Evolutionary conservation across 2,113 vertebrate species (phyloP), one percentile per base, ranked within the genome.

Genomic region (Chaetodon auriga): DNA sequence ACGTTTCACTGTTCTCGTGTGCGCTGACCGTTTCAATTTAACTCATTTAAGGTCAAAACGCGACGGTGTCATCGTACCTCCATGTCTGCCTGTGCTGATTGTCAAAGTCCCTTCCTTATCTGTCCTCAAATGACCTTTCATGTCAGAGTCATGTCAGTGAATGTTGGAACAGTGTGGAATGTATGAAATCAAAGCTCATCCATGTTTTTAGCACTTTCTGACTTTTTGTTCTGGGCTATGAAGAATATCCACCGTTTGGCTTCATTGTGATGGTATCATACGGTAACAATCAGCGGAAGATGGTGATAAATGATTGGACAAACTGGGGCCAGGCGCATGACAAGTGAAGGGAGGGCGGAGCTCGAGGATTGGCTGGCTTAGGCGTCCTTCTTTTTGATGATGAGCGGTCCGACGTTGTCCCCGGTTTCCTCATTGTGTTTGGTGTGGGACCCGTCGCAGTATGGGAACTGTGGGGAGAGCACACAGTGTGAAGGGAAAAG

Each of bases 371-470:
- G 46, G 64, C 10, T 2, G 43, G 36, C 6, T 95, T 96, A 99
- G 0, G 93, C 90, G 0, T 94, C 93, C 78, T 53, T 95, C 89
- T 91, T 95, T 69, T 95, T 96, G 88, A 96, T 94, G 89, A 96
- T 95, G 78, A 96, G 94, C 0, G 96, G 96, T 1, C 95, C 96
- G 1, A 96, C 95, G 30, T 96, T 96, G 93, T 96, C 96, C 0
- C 95, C 95, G 0, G 95, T 96, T 72, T 94, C 93, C 23, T 95
- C 91, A 53, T 96, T 96, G 92, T 96, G 95, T 85, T 95, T 95
- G 89, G 90, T 15, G 79, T 96, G 96, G 64, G 95, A 60, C 0
- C 96, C 96, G 23, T 96, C 96, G 9, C 96, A 96, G 78, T 72
- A 95, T 0, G 96, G 96, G 86, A 96, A 96, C 96, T 96, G 85